Evolutionary conservation across 2,113 vertebrate genomes (phyloP), one percentile per base, ranked within the genome.

Genomic region (Corydoras maculifer): DNA sequence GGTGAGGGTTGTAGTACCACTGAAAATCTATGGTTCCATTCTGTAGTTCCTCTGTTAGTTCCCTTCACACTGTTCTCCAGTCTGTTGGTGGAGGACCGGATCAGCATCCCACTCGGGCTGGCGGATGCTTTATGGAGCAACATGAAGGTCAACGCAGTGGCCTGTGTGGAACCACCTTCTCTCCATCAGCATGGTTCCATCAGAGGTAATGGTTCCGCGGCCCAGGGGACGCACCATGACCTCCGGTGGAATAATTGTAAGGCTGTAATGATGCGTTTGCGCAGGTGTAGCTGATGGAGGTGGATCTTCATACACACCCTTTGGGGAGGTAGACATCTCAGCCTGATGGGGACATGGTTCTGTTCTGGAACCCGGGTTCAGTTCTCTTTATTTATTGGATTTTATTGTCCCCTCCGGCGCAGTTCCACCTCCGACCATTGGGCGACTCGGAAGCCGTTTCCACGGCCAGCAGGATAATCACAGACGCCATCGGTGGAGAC

Each of bases 391-490:
- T 53, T 65, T 57, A n/a, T 57, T 57, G n/a, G 14, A 5, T 12
- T 14, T 12, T 3, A n/a, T 57, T 15, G n/a, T 13, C 54, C 5
- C n/a, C 14, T n/a, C n/a, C 7, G 5, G 3, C 54, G 5, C 68
- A 94, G 93, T 93, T 92, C 82, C 93, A 91, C 78, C 91, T 94
- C 61, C 91, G 92, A 68, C 88, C 92, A 72, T 91, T 89, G 1
- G 93, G 92, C 30, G 92, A 93, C 76, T 90, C 91, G 79, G 92
- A 93, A 0, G 92, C 91, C 62, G 89, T 94, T 80, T 93, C 91
- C 31, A 91, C 91, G 15, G 89, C 93, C 31, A 93, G 92, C 75
- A 91, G 92, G 76, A 80, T 94, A 2, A 90, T 94, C 0, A 90
- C 90, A 55, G 92, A 92, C 0, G 89, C 93, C 68, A 79, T 93